These are phyloP conservation scores for Gambusia holbrooki DNA, from an alignment of 2,113 vertebrate species.

Conservation along the genomic window DNA sequence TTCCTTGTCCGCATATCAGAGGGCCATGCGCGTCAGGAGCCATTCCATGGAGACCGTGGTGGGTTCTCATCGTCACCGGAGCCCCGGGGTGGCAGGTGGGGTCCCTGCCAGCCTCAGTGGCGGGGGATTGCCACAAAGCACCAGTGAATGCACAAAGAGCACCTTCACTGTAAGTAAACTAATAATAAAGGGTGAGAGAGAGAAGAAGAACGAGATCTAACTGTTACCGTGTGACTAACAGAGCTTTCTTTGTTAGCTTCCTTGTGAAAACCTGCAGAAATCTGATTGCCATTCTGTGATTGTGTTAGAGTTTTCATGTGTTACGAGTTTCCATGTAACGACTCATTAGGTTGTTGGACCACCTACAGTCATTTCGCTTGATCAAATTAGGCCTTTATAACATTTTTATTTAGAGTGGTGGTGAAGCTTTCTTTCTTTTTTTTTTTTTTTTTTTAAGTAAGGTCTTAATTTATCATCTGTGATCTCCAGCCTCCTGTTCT, in stretches of 20 bases:
- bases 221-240: too few species aligned
- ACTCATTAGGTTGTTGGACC: too few species aligned
- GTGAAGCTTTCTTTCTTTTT: not conserved
- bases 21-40: slow-evolving; percentile 95
- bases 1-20: slow-evolving; percentile 72
- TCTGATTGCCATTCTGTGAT: too few species aligned
- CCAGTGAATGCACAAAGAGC: slow-evolving; percentile 83
- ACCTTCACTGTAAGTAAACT: slow-evolving; percentile 83
- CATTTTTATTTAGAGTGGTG: too few species aligned
- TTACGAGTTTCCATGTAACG: too few species aligned
- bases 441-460: too few species aligned
- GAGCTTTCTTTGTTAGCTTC: too few species aligned
- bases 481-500: slow-evolving; percentile 83
- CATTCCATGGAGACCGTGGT: slow-evolving; percentile 99
- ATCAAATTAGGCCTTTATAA: too few species aligned
- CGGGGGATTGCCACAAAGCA: slow-evolving; percentile 87
- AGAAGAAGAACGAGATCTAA: not conserved
- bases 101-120: slow-evolving; percentile 93
- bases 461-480: slow-evolving; percentile 15
- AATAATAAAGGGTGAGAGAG: not conserved
- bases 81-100: slow-evolving; percentile 73
- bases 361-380: too few species aligned
- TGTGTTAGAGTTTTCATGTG: too few species aligned
- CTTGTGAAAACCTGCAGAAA: too few species aligned
- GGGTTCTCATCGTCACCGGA: slow-evolving; percentile 87